Evolutionary conservation across 2,888 invertebrate species (phyloP), one percentile per base, ranked within the genome.

Genomic region (Erebia epiphron): DNA sequence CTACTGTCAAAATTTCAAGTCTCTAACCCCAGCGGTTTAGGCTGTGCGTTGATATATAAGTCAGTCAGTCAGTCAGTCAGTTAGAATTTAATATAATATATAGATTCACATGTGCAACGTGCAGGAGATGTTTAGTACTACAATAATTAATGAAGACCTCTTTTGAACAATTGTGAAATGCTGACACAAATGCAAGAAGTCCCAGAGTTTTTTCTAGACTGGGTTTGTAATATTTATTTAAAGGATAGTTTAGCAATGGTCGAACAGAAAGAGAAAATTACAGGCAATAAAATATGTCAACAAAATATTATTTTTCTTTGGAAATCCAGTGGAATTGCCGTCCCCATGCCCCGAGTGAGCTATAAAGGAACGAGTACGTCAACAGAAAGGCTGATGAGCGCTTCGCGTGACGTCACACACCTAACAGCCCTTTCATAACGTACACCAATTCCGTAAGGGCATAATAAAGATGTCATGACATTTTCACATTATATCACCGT

Each of bases 381-480:
- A 67, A 68, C 70, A 43, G 57, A 60, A 79, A 46, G 77, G 82
- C 83, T 91, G 90, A 91, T 84, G 91, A 91, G 84, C 90, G 83
- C 74, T 77, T 91, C 83, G 91, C 91, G 90, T 91, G 90, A 69
- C 70, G 75, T 73, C 75, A 76, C 68, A 67, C 68, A 54, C 72
- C 70, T 62, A 71, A 69, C 70, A 72, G 66, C 69, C 67, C 71
- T 74, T 74, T 74, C 72, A 74, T 72, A 69, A 74, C 70, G 57
- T 58, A 68, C 69, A 70, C 68, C 64, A 69, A 69, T 65, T 58
- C 64, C 60, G 69, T 72, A 70, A 72, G 74, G 70, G 70, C 68
- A 68, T 74, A 70, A 74, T 74, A 74, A 74, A 74, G 74, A 74
- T 74, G 74, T 74, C 71, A 73, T 70, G 73, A 72, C 70, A 73